Evolutionary conservation across 64 coral and sea anemone genomes (phyloP), one percentile per base, ranked within the genome.

Genomic region (Trachythela sp.): DNA sequence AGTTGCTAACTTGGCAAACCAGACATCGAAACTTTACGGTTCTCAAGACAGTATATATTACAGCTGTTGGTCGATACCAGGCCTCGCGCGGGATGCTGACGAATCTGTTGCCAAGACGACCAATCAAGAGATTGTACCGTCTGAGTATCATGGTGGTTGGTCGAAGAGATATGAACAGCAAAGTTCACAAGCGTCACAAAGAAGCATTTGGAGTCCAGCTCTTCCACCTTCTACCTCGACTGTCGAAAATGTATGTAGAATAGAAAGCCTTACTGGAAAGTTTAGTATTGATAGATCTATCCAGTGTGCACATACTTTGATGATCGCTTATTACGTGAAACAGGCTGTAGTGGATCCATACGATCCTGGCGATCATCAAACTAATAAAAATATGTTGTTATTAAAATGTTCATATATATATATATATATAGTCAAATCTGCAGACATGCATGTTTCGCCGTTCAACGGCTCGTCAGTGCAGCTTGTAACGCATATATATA

Each of bases 11-110:
- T 20, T 60, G 33, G 48, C 51, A 27, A 38, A 70, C 24, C 52
- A 94, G 91, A 87, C 75, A 8, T 80, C 32, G 13, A 93, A 97
- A 83, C 87, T 72, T 8, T 94, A 89, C 39, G 96, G 93, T 13
- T 99, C 96, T 1, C 93, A 94, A 77, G 96, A 99, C 80, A 99
- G 93, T 7, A 86, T 99, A 9, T 99, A 99, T 42, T 91, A 99
- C 70, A 99, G 96, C 87, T 99, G 96, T 48, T 99, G 96, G 96
- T 99, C 96, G 9, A 71, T 99, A 39, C 87, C 96, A 2, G 93
- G 75, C 30, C 75, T 80, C 2, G 75, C 33, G 2, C 31, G 15
- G 9, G 75, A 80, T 35, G 75, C 75, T 37, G 75, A 98, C 30
- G 91, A 90, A 26, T 64, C 56, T 64, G 56, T 26, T 64, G 56